phyloP scores from a whole-genome alignment of 2,113 vertebrate species.

The Diglossa brunneiventris region DNA sequence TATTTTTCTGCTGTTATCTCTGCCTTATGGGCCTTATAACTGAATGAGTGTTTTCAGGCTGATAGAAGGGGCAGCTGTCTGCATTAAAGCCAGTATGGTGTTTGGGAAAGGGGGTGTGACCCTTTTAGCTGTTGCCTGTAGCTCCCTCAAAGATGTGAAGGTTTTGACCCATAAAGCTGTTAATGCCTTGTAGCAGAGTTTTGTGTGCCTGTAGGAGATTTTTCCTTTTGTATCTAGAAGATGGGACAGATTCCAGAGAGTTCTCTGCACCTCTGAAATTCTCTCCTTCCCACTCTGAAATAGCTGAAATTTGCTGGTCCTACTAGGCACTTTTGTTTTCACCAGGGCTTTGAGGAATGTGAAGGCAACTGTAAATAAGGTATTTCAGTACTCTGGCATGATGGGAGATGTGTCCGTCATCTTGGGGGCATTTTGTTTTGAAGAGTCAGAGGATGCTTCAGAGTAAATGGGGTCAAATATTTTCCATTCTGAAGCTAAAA shows the following conservation, averaged over 20 bases:
- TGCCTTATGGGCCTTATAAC: background rate
- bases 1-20: background rate
- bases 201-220: background rate
- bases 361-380: background rate
- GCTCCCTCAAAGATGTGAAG: background rate
- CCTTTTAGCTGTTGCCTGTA: background rate
- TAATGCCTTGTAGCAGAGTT: background rate
- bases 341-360: background rate
- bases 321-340: background rate
- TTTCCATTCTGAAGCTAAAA: conserved; percentile 27
- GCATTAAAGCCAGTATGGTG: background rate
- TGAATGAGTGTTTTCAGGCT: background rate
- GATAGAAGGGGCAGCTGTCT: background rate
- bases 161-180: background rate
- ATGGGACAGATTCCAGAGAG: background rate
- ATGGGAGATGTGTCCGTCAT: background rate
- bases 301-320: background rate
- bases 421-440: background rate
- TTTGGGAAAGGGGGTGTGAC: background rate
- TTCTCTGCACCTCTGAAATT: conserved; percentile 19
- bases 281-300: conserved; percentile 4
- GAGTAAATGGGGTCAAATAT: background rate
- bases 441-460: background rate
- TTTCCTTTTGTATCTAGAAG: background rate
- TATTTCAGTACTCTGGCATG: background rate